Percentiles rank a stretch among this genome's conserved stretches.
phyloP scores from a whole-genome alignment of 1,140 invertebrate genomes.

The Lanistes nyassanus region DNA sequence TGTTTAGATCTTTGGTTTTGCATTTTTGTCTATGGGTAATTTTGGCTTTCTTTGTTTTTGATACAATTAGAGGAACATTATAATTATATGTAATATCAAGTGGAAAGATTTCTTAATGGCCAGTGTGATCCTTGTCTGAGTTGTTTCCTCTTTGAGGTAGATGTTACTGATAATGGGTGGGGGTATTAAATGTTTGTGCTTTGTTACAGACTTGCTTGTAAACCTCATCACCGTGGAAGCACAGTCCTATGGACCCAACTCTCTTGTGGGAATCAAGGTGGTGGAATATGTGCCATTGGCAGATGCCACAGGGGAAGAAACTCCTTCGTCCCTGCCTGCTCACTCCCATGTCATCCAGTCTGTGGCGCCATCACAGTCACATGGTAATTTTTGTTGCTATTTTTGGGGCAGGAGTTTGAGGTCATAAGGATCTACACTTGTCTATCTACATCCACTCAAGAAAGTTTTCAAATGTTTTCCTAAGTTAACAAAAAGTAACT shows the following conservation, averaged over 20 bases:
- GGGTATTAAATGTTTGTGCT: constrained; percentile 36
- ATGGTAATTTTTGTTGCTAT: constrained; percentile 18
- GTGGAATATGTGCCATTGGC: constrained; percentile 75
- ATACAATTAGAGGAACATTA: neutral
- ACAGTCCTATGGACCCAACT: constrained; percentile 93
- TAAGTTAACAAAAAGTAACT: no score
- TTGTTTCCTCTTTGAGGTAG: no score
- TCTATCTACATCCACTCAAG: no score
- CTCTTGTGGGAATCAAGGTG: constrained; percentile 94
- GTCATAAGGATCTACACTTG: no score
- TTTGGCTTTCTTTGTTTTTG: no score
- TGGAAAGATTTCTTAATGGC: no score
- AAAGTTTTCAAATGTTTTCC: no score
- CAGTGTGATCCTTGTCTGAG: no score
- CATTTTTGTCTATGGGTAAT: neutral
- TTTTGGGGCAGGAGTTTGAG: no score
- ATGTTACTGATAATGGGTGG: no score
- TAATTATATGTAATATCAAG: no score
- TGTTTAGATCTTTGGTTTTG: neutral
- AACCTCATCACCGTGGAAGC: constrained; percentile 75
- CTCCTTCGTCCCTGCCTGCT: constrained; percentile 17
- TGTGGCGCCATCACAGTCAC: constrained; percentile 11
- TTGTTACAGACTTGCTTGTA: constrained; percentile 65
- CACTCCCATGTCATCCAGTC: constrained; percentile 16
- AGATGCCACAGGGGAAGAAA: constrained; percentile 18